Evolutionary conservation across 2,888 invertebrate genomes (phyloP), one percentile per base, ranked within the genome.

Genomic region (Aelia acuminata): DNA sequence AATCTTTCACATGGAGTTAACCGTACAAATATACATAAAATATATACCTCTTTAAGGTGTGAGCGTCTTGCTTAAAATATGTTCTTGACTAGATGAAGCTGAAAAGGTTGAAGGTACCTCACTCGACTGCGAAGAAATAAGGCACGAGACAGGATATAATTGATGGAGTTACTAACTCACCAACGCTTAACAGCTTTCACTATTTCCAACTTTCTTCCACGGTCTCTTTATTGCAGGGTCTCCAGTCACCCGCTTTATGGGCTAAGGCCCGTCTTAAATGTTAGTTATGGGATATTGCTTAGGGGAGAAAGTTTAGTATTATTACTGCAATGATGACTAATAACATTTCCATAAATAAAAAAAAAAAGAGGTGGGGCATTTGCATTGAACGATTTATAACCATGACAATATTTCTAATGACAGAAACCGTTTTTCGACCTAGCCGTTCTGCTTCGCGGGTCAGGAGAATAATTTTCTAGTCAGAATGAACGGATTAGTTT

Each of bases 191-290:
- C 26, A 26, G 57, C 57, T 57, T 57, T 57, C 57, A 57, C 57
- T 57, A 26, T 57, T 57, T 26, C 26, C 57, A 57, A 57, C 57
- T 57, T 57, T 57, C 57, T 26, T 57, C 57, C 13, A 57, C 57
- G 57, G 57, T 57, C 57, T 57, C 57, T 57, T 57, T 57, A 57
- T 57, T 57, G 57, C 26, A 13, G 53, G 57, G 11, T 57, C n/a
- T n/a, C n/a, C 26, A 26, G 57, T 57, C 57, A 57, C 3, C 57
- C 26, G 26, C 20, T 57, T 57, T 57, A 57, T 57, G 57, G 57
- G 57, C 8, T 57, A 57, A 26, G 57, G 26, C 15, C 8, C 22
- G 13, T 3, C 53, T 26, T 26, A 0, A 26, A 15, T 26, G 26
- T 26, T 15, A 57, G 57, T 26, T 26, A 57, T 57, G 57, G 57